Conservation (phyloP, 1,140 invertebrate species). For the Stratiolaelaps scimitus region DNA sequence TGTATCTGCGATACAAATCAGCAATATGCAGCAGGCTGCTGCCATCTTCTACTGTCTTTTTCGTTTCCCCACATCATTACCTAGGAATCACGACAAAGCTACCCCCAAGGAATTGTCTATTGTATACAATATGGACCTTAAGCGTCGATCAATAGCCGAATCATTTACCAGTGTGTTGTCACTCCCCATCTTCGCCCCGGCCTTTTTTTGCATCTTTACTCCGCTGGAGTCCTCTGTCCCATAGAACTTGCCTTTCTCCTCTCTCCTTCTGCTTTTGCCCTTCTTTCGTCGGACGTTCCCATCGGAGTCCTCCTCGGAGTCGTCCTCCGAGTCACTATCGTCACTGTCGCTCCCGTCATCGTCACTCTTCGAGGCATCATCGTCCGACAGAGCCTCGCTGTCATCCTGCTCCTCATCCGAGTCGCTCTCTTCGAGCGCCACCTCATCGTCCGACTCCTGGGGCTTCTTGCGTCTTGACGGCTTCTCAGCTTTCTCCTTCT, state of each 20-base stretch:
- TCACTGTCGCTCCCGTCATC: background rate
- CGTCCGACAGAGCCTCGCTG: background rate
- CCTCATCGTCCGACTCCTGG: background rate
- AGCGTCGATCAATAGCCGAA: too few species aligned
- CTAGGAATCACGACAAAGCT: too few species aligned
- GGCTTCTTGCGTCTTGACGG: background rate
- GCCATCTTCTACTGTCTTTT: too few species aligned
- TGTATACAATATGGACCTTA: too few species aligned
- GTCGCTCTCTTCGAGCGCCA: background rate
- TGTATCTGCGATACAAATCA: too few species aligned
- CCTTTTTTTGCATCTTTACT: too few species aligned
- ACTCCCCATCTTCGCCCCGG: too few species aligned
- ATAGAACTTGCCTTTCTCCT: background rate
- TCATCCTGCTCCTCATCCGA: conserved; percentile 9
- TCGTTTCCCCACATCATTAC: too few species aligned
- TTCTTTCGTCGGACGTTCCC: conserved; percentile 17
- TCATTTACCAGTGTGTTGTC: too few species aligned
- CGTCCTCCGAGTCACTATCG: background rate
- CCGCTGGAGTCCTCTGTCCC: too few species aligned
- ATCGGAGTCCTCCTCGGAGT: background rate
- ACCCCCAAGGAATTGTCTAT: too few species aligned
- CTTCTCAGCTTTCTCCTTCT: conserved; percentile 1
- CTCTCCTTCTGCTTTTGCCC: background rate
- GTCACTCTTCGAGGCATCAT: background rate
- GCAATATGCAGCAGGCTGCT: too few species aligned